These are phyloP conservation scores for Melanogrammus aeglefinus DNA, from an alignment of 2,797 vertebrate genomes.

Conservation along the genomic window DNA sequence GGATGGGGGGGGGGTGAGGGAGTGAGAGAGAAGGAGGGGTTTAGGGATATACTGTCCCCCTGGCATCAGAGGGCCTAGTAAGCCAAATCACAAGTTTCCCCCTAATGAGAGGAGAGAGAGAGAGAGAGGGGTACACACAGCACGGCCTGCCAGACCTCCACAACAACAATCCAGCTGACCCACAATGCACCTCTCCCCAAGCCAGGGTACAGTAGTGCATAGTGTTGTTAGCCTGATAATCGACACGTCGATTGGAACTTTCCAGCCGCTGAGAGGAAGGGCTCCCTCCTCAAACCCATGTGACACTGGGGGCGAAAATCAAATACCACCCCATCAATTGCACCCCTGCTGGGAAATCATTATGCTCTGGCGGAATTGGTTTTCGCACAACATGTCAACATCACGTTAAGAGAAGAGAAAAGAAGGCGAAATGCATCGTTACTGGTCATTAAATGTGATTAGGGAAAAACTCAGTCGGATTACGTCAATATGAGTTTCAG, in stretches of 20 bases:
- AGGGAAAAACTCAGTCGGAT: constrained; percentile 54
- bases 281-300: constrained; percentile 21
- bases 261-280: constrained; percentile 32
- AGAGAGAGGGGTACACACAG: constrained; percentile 53
- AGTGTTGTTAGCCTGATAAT: constrained; percentile 46
- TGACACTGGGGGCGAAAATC: constrained; percentile 9
- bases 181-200: constrained; percentile 74
- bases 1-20: constrained; percentile 3
- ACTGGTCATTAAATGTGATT: constrained; percentile 52
- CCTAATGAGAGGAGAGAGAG: constrained; percentile 71
- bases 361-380: constrained; percentile 10
- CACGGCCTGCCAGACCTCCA: constrained; percentile 73
- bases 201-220: constrained; percentile 51
- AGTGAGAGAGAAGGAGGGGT: constrained; percentile 18
- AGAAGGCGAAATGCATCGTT: constrained; percentile 35
- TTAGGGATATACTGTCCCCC: constrained; percentile 48
- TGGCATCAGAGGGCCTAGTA: constrained; percentile 63
- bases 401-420: constrained; percentile 22
- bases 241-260: constrained; percentile 38
- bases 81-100: constrained; percentile 77
- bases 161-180: constrained; percentile 76
- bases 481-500: constrained; percentile 68
- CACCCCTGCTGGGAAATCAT: constrained; percentile 13
- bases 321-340: constrained; percentile 23
- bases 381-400: constrained; percentile 24